A percentile compares a stretch with the other conserved stretches of the same genome.
phyloP scores from a whole-genome alignment of 92 coral and sea anemone genomes.

The Porites rus region DNA sequence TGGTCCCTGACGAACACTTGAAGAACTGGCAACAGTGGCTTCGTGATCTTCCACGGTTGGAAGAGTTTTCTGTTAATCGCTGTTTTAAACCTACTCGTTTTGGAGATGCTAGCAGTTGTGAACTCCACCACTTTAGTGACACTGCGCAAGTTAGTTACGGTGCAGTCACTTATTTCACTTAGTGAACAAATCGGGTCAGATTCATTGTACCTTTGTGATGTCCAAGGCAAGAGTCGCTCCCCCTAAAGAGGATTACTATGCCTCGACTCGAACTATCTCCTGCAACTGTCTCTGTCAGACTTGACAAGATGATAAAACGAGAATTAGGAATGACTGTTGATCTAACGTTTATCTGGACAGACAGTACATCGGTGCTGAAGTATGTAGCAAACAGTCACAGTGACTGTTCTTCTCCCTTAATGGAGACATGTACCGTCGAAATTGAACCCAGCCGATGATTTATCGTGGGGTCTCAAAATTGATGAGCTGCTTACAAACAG shows the following conservation, averaged over 20 bases:
- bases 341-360: constrained; percentile 19
- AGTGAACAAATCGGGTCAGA: background rate
- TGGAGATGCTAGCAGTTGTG: no score
- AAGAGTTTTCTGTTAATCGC: no score
- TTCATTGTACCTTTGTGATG: constrained; percentile 15
- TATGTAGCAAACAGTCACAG: background rate
- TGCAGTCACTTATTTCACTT: no score
- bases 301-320: background rate
- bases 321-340: constrained; percentile 23
- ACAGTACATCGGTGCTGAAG: constrained; percentile 27
- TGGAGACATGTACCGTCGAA: no score
- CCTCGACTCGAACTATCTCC: constrained; percentile 47
- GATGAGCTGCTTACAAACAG: no score
- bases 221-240: constrained; percentile 20
- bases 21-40: constrained; percentile 11
- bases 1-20: background rate
- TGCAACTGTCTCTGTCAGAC: constrained; percentile 12
- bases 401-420: no score
- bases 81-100: no score
- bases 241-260: constrained; percentile 2
- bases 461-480: background rate
- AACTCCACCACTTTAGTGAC: no score
- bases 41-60: no score
- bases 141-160: no score
- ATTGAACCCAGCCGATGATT: background rate